Conservation (phyloP, 2,888 invertebrate species). For the Orchesella flavescens region DNA sequence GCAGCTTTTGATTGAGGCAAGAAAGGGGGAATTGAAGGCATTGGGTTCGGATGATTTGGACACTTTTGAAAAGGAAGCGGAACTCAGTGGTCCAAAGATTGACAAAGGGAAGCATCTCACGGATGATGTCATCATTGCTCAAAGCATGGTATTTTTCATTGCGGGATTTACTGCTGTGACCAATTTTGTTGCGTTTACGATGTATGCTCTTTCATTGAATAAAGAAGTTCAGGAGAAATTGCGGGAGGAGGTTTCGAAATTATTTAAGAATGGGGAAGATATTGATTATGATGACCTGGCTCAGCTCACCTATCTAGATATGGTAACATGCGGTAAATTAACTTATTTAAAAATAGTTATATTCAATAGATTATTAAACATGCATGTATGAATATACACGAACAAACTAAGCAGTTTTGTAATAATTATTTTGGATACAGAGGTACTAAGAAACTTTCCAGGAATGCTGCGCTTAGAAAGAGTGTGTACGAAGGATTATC, state of each 20-base stretch:
- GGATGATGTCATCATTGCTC: conserved; percentile 45
- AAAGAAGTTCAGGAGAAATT: conserved; percentile 55
- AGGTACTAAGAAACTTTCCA: conserved; percentile 15
- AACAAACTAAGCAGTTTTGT: too few species aligned
- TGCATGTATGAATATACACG: too few species aligned
- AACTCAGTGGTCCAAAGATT: background rate
- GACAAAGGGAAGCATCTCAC: conserved; percentile 6
- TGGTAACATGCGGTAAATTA: conserved; percentile 56
- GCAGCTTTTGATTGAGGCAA: conserved; percentile 30
- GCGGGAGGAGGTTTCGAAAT: conserved; percentile 24
- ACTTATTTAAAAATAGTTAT: background rate
- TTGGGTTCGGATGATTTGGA: conserved; percentile 39
- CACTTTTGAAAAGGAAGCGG: conserved; percentile 65
- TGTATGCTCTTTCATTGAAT: conserved; percentile 54
- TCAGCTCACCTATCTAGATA: conserved; percentile 64
- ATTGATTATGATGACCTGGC: conserved; percentile 60
- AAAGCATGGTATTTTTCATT: conserved; percentile 48
- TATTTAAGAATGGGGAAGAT: conserved; percentile 18
- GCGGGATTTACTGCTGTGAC: conserved; percentile 50
- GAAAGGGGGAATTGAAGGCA: conserved; percentile 49
- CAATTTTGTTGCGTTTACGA: conserved; percentile 22
- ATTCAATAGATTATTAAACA: background rate
- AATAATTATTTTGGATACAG: background rate
- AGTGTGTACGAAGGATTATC: conserved; percentile 73
- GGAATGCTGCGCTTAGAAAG: conserved; percentile 72